A percentile compares a stretch with the other conserved stretches of the same genome.
Evolutionary conservation across 1,140 invertebrate species (phyloP).

Genomic region (Pogonomyrmex barbatus): DNA sequence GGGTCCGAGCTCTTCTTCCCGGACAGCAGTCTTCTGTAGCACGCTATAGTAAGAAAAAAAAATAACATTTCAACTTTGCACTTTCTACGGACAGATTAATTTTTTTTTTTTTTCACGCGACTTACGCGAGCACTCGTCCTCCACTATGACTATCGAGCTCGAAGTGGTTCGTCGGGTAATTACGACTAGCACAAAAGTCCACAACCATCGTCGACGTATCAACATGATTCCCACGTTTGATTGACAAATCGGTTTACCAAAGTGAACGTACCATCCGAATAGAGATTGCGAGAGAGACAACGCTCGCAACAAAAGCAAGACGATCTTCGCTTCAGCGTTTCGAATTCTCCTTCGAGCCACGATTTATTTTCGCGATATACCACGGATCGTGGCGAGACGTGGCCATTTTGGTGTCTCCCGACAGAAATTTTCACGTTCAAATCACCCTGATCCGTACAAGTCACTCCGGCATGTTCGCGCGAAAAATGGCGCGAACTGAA

Average conservation of each 20-base stretch:
- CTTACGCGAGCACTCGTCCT: conserved; percentile 70
- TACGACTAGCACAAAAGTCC: conserved; percentile 25
- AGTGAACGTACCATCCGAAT: background rate
- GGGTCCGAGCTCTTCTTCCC: conserved; percentile 89
- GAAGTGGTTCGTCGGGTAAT: conserved; percentile 6
- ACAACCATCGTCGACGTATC: conserved; percentile 49
- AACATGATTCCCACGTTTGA: conserved; percentile 31
- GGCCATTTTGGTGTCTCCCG: conserved; percentile 13
- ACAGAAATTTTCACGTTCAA: conserved; percentile 4
- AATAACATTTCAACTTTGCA: conserved; percentile 62
- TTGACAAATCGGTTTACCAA: conserved; percentile 7
- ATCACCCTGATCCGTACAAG: background rate
- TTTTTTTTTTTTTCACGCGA: conserved; percentile 5
- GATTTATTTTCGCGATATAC: conserved; percentile 26
- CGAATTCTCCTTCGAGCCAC: conserved; percentile 28
- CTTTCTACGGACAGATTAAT: conserved; percentile 22
- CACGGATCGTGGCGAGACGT: background rate
- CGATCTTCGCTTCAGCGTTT: conserved; percentile 6
- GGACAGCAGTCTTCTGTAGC: conserved; percentile 90
- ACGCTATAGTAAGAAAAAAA: conserved; percentile 86
- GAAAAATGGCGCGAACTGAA: conserved; percentile 56
- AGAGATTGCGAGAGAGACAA: conserved; percentile 30
- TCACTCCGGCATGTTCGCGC: background rate
- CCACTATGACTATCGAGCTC: conserved; percentile 53
- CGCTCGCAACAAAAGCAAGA: background rate